A percentile compares a stretch with the other conserved stretches of the same genome.
Evolutionary conservation across 2,113 vertebrate genomes (phyloP).

Genomic region (Numenius arquata): DNA sequence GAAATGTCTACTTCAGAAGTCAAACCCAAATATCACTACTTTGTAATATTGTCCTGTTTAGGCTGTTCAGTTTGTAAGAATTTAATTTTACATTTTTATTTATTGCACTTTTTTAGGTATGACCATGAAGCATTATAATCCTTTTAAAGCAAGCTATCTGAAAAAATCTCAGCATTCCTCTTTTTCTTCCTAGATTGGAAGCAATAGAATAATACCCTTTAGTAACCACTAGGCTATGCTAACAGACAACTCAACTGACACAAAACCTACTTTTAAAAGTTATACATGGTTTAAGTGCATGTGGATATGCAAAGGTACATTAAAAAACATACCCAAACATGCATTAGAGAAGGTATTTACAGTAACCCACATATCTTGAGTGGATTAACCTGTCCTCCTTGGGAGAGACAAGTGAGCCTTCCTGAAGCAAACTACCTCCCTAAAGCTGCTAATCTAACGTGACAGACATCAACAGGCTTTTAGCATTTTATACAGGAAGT

Average conservation of each 20-base stretch:
- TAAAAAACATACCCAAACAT: background rate
- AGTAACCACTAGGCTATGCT: constrained; percentile 76
- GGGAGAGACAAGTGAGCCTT: background rate
- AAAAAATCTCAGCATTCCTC: background rate
- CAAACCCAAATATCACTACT: background rate
- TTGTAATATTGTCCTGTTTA: background rate
- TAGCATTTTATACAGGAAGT: background rate
- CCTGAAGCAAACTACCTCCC: background rate
- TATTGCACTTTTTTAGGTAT: background rate
- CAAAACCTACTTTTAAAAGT: background rate
- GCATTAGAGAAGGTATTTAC: background rate
- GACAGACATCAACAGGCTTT: background rate
- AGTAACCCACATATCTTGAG: background rate
- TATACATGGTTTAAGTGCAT: background rate
- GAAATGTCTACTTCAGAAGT: background rate
- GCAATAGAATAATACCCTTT: background rate
- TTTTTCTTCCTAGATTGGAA: background rate
- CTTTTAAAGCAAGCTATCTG: background rate
- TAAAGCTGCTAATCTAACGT: background rate
- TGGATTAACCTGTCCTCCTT: background rate
- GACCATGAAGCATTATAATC: background rate
- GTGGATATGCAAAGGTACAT: background rate
- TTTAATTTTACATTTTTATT: background rate
- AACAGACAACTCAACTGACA: constrained; percentile 44
- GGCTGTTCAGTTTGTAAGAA: background rate